phyloP scores from a whole-genome alignment of 2,888 invertebrate species.

The Entomobrya proxima region DNA sequence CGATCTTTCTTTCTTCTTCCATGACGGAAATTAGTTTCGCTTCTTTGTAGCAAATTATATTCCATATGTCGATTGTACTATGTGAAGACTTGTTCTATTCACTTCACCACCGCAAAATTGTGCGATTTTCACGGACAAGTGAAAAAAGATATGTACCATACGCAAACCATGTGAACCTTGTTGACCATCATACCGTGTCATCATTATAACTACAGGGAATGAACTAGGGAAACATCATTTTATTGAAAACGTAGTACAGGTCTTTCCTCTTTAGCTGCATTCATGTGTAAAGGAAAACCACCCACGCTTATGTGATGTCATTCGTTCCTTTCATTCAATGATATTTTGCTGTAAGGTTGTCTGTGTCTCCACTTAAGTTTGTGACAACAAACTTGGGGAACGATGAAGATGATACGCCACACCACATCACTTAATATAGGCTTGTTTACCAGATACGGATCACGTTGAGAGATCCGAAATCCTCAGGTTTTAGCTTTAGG shows the following conservation, averaged over 20 bases:
- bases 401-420: background rate
- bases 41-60: constrained; percentile 42
- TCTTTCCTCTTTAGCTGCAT: background rate
- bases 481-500: constrained; percentile 50
- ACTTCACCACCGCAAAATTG: constrained; percentile 37
- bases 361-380: background rate
- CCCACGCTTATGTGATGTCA: constrained; percentile 39
- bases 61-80: background rate
- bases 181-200: constrained; percentile 6
- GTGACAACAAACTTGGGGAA: background rate
- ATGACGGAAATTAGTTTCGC: constrained; percentile 52
- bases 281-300: constrained; percentile 44
- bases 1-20: constrained; percentile 1
- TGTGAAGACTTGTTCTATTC: background rate
- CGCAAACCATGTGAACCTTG: constrained; percentile 28
- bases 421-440: background rate
- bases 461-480: constrained; percentile 26
- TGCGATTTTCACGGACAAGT: constrained; percentile 37
- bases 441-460: background rate
- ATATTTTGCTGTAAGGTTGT: background rate
- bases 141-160: constrained; percentile 31
- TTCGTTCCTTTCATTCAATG: constrained; percentile 13
- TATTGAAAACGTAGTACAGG: constrained; percentile 3
- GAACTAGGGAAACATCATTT: background rate
- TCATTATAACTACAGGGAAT: constrained; percentile 8